phyloP scores from a whole-genome alignment of 1,140 invertebrate genomes.

The Pinna nobilis region DNA sequence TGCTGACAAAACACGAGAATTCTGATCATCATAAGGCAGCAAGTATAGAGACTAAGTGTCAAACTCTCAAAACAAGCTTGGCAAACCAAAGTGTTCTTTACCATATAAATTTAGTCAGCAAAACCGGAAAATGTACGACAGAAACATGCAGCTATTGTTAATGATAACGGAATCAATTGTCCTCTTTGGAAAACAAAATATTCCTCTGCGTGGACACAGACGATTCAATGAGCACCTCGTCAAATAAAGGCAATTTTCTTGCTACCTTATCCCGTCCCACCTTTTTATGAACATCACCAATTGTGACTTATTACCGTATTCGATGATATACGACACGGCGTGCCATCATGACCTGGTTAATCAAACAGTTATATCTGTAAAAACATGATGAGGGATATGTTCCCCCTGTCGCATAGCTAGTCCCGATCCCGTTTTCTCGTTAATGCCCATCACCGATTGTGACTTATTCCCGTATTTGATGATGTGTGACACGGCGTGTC shows the following conservation, averaged over 20 bases:
- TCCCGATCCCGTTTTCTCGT: too few relatives aligned
- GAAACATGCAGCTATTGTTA: neutral
- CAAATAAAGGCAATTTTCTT: slow-evolving; percentile 17
- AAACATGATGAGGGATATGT: too few relatives aligned
- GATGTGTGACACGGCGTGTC: too few relatives aligned
- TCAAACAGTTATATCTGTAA: too few relatives aligned
- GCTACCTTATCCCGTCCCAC: neutral
- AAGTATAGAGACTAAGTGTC: neutral
- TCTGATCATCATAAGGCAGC: slow-evolving; percentile 2
- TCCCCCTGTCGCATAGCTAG: too few relatives aligned
- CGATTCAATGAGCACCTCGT: neutral
- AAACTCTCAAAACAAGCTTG: neutral
- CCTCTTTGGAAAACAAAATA: slow-evolving; percentile 13
- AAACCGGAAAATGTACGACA: neutral
- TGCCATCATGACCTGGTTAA: too few relatives aligned
- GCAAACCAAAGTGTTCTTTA: neutral
- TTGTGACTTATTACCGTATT: too few relatives aligned
- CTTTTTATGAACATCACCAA: too few relatives aligned
- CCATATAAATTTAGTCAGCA: neutral
- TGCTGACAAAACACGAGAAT: neutral
- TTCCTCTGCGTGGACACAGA: slow-evolving; percentile 13
- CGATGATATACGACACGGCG: too few relatives aligned
- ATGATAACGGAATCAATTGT: neutral
- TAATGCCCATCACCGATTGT: too few relatives aligned
- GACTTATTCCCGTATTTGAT: too few relatives aligned